Conservation (phyloP, 2,113 vertebrate species). For the Isichthys henryi region DNA sequence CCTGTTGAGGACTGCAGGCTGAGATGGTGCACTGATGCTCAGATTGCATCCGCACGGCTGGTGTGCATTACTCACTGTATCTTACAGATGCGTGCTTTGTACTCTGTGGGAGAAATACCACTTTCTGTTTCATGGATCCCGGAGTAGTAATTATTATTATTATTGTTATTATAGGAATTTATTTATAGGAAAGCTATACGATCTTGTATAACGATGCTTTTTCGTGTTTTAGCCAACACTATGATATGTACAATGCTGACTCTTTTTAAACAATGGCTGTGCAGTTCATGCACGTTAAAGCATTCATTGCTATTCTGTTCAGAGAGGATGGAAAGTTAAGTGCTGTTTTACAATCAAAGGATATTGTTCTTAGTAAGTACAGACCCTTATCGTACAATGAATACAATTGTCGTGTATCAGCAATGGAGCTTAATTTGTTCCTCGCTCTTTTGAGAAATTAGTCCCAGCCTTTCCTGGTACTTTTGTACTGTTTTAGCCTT, state of each 20-base stretch:
- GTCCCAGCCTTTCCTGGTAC: neutral
- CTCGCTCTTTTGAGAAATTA: neutral
- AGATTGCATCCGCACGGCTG: neutral
- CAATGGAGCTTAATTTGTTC: neutral
- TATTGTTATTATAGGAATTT: neutral
- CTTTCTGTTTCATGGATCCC: neutral
- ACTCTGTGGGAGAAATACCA: neutral
- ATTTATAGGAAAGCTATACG: neutral
- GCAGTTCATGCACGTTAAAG: neutral
- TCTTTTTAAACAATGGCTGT: neutral
- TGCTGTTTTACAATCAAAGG: neutral
- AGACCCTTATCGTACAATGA: neutral
- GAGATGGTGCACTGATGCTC: neutral
- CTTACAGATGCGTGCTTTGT: neutral
- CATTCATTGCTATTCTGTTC: neutral
- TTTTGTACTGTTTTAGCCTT: neutral
- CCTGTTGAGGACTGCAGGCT: neutral
- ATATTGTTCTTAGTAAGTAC: slow-evolving; percentile 3
- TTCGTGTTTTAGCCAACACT: neutral
- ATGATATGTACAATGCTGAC: neutral
- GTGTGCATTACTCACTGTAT: neutral
- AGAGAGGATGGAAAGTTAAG: neutral
- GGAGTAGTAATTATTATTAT: neutral
- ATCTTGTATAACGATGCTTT: neutral
- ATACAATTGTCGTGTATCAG: neutral